These are phyloP conservation scores for Oscheius sp. DNA, from an alignment of 2,888 invertebrate species.

Conservation along the genomic window DNA sequence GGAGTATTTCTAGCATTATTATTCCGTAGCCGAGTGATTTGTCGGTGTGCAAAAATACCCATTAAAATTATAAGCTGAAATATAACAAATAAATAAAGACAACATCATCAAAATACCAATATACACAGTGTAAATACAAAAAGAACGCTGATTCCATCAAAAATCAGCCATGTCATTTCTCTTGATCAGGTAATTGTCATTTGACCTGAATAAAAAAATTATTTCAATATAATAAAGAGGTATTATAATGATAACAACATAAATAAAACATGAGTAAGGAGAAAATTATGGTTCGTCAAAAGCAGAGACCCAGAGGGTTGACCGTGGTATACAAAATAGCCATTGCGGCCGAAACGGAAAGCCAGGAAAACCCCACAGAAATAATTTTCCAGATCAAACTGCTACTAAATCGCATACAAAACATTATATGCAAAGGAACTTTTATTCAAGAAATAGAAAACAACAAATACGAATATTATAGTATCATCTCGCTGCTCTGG, in stretches of 20 bases:
- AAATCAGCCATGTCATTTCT: conserved; percentile 33
- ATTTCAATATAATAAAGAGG: neutral
- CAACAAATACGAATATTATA: too few species aligned
- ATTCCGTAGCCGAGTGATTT: conserved; percentile 65
- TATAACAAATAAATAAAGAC: neutral
- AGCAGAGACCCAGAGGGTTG: too few species aligned
- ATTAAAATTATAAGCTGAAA: conserved; percentile 56
- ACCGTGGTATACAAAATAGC: too few species aligned
- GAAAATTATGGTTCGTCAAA: neutral
- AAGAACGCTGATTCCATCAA: conserved; percentile 53
- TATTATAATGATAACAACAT: neutral
- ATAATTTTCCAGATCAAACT: too few species aligned
- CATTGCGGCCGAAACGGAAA: too few species aligned
- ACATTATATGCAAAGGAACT: too few species aligned
- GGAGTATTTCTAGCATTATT: conserved; percentile 64
- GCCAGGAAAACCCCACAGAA: too few species aligned
- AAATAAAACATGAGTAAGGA: neutral
- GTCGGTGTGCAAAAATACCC: conserved; percentile 58
- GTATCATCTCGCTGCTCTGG: too few species aligned
- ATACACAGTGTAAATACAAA: conserved; percentile 42
- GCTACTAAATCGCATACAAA: too few species aligned
- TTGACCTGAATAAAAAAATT: neutral
- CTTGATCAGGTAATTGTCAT: neutral
- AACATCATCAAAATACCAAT: conserved; percentile 35
- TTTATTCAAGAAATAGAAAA: too few species aligned